Evolutionary conservation across 2,113 vertebrate species (phyloP), one percentile per base, ranked within the genome.

Genomic region (Excalfactoria chinensis): DNA sequence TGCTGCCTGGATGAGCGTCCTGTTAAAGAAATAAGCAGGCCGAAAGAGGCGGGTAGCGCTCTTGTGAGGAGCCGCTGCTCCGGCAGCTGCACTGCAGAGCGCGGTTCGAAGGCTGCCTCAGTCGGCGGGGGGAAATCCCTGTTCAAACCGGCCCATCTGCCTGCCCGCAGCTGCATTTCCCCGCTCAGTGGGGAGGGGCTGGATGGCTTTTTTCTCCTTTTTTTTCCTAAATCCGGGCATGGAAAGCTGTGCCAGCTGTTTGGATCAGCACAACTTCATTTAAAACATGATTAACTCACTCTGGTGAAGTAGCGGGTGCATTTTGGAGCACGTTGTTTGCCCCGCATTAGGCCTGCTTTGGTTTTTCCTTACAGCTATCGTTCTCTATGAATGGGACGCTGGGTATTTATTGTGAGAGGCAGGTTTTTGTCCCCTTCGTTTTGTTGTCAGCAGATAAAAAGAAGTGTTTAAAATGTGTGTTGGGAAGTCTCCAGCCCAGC

Each of bases 331-430:
- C 12, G 5, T 21, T 34, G 30, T 11, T 15, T 1, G 4, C 34
- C n/a, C 16, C 5, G 1, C 28, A 6, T 20, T 14, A 34, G 53
- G 20, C 44, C 40, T 37, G 19, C 41, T 21, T 62, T 26, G 4
- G 13, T 5, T 46, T 58, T 82, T 64, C 53, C 26, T 17, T 55
- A 30, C 9, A 22, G 6, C 43, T n/a, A 32, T 44, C 19, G 20
- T 43, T 35, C 13, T 13, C 60, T 22, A 9, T 40, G 64, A 23
- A 28, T 7, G 5, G 4, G 3, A 1, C 0, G 0, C 22, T 15
- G 0, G 6, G 4, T 41, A 3, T 62, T 34, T 37, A 4, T 53
- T 37, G 8, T 32, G 12, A 19, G 48, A 30, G 11, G 9, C 19
- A 14, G 28, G 28, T 32, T 32, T 6, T 48, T 37, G 41, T 56